Base-by-base conservation (phyloP, 2,888 invertebrate species). In the Nomada goodeniana region DNA sequence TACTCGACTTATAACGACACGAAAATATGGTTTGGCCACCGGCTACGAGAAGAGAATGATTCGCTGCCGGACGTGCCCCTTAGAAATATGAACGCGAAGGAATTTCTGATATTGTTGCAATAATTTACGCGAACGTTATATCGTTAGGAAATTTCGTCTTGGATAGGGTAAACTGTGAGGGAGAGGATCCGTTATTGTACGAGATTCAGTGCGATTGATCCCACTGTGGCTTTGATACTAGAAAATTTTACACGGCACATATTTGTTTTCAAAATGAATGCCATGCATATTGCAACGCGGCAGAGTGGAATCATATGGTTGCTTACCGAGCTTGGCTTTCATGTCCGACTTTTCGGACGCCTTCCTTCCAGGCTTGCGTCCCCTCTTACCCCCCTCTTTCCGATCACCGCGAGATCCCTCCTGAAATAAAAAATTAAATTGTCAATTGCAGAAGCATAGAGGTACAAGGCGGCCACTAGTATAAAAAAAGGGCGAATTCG, bases 301-400 rank as follows among this genome's bases (percentile, higher is more conserved):
- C 47, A 15, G 29, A 15, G 15, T n/a, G 2, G 23, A 20, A 60
- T 67, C 26, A n/a, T 42, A n/a, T 57, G 59, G 52, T n/a, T 73
- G 55, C 94, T 93, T 94, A 98, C 98, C 98, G 90, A 98, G 96
- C 95, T 98, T 98, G 84, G 98, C 98, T 95, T 97, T 98, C 95
- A 98, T 97, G 94, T 98, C 98, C 94, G 98, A 96, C 95, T 98
- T 98, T 93, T 98, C 98, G 90, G 96, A 96, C 90, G 97, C 96
- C 94, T 97, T 98, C 93, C 97, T 96, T 91, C 97, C 98, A 85
- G 98, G 98, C 94, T 97, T 97, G 91, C 98, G 96, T 93, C 98
- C 98, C 91, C 98, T 96, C 94, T 97, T 97, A 88, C 97, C 97
- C 88, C 97, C 96, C 95, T 98, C 98, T 93, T 97, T 97, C 88